Base-by-base conservation (phyloP, 2,797 vertebrate species). In the Scolopax bukidnonensis region DNA sequence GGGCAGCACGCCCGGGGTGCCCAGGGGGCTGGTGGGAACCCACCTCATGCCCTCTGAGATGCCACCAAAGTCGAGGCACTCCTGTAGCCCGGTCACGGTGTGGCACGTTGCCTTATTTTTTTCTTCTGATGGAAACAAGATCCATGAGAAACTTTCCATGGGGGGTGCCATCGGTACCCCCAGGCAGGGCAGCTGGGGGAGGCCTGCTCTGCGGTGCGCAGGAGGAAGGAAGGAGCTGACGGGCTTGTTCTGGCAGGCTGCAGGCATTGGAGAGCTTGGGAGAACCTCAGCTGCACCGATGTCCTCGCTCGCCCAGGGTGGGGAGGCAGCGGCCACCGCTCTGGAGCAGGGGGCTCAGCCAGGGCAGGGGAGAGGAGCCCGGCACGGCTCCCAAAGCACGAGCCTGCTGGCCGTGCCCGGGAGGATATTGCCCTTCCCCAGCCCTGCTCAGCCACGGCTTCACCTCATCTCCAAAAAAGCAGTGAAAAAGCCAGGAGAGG, bases 1-100 rank as follows among this genome's bases (percentile, higher is more conserved):
- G 2, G 50, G 51, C 33, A 69, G 53, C 60, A 24, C 48, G 21
- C 24, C 48, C 5, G 57, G 48, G 61, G 77, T 81, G 60, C 60
- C 57, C 25, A 2, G 7, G 57, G 54, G 23, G 25, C n/a, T 21
- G 21, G 3, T 3, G 20, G 28, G 70, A 53, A 25, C 53, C 25
- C 7, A 2, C 45, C 45, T 40, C 1, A 0, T 1, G 0, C 38
- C 27, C 10, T 33, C 47, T 19, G 25, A 59, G 47, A 8, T n/a
- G 67, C 54, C 61, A 54, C 33, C 47, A 30, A 59, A 27, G 20
- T 6, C 0, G 1, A 61, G 69, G 57, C 23, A 9, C 23, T 64
- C 47, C 68, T n/a, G 32, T 28, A 33, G 76, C 2, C 10, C 1
- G 1, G 17, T 56, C 1, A 0, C 1, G 2, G 25, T 82, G 71